Evolutionary conservation across 2,113 vertebrate species (phyloP), one percentile per base, ranked within the genome.

Genomic region (Semicossyphus pulcher): DNA sequence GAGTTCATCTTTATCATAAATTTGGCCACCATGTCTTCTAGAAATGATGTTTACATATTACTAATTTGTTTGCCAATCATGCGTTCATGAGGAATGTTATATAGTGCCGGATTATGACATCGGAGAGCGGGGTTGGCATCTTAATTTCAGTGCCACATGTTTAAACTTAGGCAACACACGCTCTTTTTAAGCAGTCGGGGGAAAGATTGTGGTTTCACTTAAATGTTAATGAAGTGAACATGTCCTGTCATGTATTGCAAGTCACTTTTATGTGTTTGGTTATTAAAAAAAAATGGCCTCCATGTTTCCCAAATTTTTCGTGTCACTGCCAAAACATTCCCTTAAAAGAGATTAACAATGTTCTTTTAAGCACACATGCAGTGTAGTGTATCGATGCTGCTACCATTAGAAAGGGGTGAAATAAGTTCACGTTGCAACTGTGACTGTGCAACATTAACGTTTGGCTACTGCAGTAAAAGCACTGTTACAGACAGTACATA

Each of bases 391-490:
- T 45, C 15, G 28, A 21, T 34, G 15, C 10, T 52, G 9, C 70
- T 53, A 52, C 1, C n/a, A n/a, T n/a, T 10, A 18, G 0, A 26
- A 44, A 14, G 20, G 25, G 10, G 20, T 59, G 23, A 37, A 28
- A 28, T 54, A 28, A 15, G 36, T 48, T 16, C 20, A 28, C 1
- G 31, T 31, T 63, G 42, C 58, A 39, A 3, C 5, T 49, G 47
- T 44, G 9, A 53, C 39, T 62, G n/a, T n/a, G n/a, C n/a, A n/a
- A n/a, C 60, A 44, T 25, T 66, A 59, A 56, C 4, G 7, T 48
- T 16, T 15, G 25, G 26, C 49, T 29, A n/a, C 69, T 72, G 58
- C 64, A 41, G 76, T 59, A 75, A 41, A 21, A 15, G 39, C 34
- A 56, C 41, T 39, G 37, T 12, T 47, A 34, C 25, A 42, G 31